Base-by-base conservation (phyloP, 2,797 vertebrate genomes). In the Cirrhinus molitorella region DNA sequence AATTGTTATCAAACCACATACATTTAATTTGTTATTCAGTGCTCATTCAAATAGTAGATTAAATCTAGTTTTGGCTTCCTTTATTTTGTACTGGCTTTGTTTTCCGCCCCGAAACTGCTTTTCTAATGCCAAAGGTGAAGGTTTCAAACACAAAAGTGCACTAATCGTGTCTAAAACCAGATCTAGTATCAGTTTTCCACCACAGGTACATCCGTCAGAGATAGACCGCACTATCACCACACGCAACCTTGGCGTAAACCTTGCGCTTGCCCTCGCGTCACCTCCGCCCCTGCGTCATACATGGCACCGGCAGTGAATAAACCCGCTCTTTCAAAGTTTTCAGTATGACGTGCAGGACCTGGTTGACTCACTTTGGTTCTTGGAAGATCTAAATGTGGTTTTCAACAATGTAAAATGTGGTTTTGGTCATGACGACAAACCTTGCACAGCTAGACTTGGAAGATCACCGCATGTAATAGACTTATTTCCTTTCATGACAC, bases 351-450 rank as follows among this genome's bases (percentile, higher is more conserved):
- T 23, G 55, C 14, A n/a, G 9, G 6, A 37, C 34, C 12, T 0
- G 9, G 11, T 70, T 79, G 12, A 55, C 47, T 25, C n/a, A 2
- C 28, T 55, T 43, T 23, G 19, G 21, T 81, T 81, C 79, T 47
- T 81, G 79, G 68, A 81, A 81, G 68, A 49, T 71, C 25, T 59
- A 21, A 16, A 47, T 80, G 79, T 72, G 79, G 79, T 71, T 71
- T 71, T 59, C 8, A 4, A 47, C 51, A 71, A 59, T 61, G 23
- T 80, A 34, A 31, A 47, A 59, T 80, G 67, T 47, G 79, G 79
- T 43, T 63, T 70, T 49, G 79, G 55, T 81, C 13, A 47, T 81
- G 79, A 81, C 28, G 68, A 47, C 43, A 16, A 67, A 53, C 17
- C n/a, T 8, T 55, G 49, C 51, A 74, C 7, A 17, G 74, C 71